A percentile compares a stretch with the other conserved stretches of the same genome.
Evolutionary conservation across 2,797 vertebrate species (phyloP).

Genomic region (Delichon dasypus): DNA sequence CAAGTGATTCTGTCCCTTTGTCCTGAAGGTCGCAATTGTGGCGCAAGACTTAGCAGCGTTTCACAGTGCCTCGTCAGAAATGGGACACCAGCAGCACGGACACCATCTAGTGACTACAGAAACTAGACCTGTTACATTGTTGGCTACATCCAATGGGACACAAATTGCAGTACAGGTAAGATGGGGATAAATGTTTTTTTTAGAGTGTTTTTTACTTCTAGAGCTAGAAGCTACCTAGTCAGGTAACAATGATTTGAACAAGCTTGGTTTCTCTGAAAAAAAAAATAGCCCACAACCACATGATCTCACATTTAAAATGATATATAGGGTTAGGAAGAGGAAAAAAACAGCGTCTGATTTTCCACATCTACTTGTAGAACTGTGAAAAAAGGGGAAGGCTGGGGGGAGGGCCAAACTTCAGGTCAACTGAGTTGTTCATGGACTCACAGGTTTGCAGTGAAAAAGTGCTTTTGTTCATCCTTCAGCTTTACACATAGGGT

Average conservation of each 20-base stretch:
- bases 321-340: background rate
- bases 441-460: background rate
- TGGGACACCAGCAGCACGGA: conserved; percentile 88
- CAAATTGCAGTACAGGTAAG: conserved; percentile 98
- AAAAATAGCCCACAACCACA: background rate
- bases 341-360: background rate
- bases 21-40: conserved; percentile 93
- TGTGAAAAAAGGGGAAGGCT: background rate
- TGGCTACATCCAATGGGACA: conserved; percentile 98
- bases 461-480: background rate
- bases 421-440: background rate
- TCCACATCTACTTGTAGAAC: background rate
- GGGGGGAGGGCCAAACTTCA: background rate
- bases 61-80: conserved; percentile 88
- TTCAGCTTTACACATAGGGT: background rate
- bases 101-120: conserved; percentile 83
- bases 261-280: background rate
- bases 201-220: background rate
- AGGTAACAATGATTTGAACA: background rate
- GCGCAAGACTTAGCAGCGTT: conserved; percentile 94
- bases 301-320: background rate
- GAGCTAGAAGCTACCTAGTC: background rate
- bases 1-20: conserved; percentile 20
- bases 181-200: background rate
- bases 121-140: conserved; percentile 90